A percentile compares a stretch with the other conserved stretches of the same genome.
These are phyloP conservation scores for Limnodromus scolopaceus DNA, from an alignment of 2,797 vertebrate genomes.

Conservation along the genomic window DNA sequence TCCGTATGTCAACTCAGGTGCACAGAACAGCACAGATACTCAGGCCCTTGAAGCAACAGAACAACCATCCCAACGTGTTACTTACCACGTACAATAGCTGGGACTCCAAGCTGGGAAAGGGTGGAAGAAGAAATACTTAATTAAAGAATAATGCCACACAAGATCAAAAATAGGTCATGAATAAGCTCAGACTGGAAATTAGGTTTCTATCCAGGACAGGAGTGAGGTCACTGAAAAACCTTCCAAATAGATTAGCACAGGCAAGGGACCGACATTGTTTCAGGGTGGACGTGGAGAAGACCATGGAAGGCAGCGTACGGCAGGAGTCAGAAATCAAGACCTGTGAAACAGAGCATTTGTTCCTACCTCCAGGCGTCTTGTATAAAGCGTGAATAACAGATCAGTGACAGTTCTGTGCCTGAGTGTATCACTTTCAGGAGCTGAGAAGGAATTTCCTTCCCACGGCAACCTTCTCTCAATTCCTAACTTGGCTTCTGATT, in stretches of 20 bases:
- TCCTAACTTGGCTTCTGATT: neutral
- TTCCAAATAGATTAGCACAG: neutral
- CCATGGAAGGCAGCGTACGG: neutral
- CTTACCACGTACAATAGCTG: neutral
- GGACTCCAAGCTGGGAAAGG: neutral
- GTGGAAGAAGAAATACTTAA: neutral
- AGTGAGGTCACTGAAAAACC: neutral
- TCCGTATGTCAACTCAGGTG: neutral
- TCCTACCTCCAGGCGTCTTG: neutral
- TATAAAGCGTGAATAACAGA: neutral
- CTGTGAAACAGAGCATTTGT: neutral
- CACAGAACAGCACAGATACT: neutral
- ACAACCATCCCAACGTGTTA: neutral
- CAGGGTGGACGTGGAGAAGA: neutral
- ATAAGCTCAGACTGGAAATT: neutral
- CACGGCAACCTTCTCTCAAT: neutral
- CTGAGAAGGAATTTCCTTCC: neutral
- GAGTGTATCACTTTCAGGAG: neutral
- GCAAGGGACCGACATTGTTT: neutral
- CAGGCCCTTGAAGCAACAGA: neutral
- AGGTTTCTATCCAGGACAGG: neutral
- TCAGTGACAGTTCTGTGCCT: neutral
- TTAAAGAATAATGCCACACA: neutral
- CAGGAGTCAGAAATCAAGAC: neutral
- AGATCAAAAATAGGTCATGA: neutral